Base-by-base conservation (phyloP, 2,797 vertebrate genomes). In the Rhinophrynus dorsalis region DNA sequence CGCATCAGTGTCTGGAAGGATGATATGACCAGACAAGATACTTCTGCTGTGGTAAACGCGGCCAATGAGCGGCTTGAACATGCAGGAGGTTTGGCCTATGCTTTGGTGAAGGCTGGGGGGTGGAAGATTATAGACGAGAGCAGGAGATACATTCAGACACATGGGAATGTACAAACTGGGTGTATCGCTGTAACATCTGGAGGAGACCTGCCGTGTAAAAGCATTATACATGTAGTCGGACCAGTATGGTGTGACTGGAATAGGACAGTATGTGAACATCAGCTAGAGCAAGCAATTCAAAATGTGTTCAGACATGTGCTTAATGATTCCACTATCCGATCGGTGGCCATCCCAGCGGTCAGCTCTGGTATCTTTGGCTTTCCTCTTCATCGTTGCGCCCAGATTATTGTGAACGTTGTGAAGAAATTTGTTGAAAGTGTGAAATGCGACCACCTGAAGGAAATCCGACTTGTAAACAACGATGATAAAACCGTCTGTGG, bases 301-400 rank as follows among this genome's bases (percentile, higher is more conserved):
- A 89, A 1, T 5, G 85, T 95, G 67, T 80, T 98, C 29, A 0
- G 0, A 0, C 45, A 0, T 0, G 86, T 78, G 4, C 27, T 5
- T 1, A 0, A 0, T 0, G 0, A 1, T 6, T 3, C 0, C 0
- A 0, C 0, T 1, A 66, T 90, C 24, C 9, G 47, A 1, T 88
- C 85, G 55, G 85, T 98, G 72, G 95, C 95, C 59, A 93, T 98
- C 75, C 96, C 96, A 64, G 95, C 95, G 12, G 58, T 98, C 66
- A 96, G 96, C 82, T 97, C 95, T 2, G 95, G 95, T 0, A 1
- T 94, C 72, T 97, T 90, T 78, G 65, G 79, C 48, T 98, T 92
- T 75, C 96, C 96, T 0, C 52, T 91, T 26, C 0, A 1, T 6
- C 8, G 54, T 0, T 98, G 95, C 75, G 92, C 92, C 0, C 0